phyloP scores from a whole-genome alignment of 2,797 vertebrate species.

The Rallus crepitans region DNA sequence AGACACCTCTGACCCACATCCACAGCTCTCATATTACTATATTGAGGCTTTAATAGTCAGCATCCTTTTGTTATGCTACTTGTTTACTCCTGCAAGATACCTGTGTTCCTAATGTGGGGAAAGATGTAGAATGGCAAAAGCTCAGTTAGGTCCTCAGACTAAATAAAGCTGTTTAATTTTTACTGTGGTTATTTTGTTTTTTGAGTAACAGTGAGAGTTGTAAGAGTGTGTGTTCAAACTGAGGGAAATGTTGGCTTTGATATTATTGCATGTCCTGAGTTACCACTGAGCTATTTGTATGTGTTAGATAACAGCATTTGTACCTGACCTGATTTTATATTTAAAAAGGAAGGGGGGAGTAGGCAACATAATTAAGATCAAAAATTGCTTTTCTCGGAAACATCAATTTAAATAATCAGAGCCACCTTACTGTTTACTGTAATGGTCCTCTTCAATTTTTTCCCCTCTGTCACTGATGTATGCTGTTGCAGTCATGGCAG shows the following conservation, averaged over 20 bases:
- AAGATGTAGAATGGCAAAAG: neutral
- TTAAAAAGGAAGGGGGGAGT: neutral
- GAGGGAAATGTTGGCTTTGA: neutral
- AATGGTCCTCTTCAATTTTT: neutral
- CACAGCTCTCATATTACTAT: neutral
- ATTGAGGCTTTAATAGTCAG: neutral
- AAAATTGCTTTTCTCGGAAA: neutral
- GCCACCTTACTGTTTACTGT: neutral
- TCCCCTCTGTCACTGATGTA: neutral
- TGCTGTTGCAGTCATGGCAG: neutral
- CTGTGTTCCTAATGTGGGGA: neutral
- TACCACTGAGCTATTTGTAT: neutral
- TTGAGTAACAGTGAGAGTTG: neutral
- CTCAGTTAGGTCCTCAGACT: neutral
- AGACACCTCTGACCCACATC: neutral
- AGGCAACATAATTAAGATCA: neutral
- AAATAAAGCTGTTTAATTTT: neutral
- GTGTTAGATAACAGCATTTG: neutral
- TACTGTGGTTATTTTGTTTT: neutral
- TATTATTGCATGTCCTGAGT: neutral
- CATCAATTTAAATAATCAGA: neutral
- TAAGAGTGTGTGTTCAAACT: neutral
- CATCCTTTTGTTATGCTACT: neutral
- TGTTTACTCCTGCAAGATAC: neutral
- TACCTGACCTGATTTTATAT: neutral